phyloP scores from a whole-genome alignment of 2,113 vertebrate species.

The Engystomops pustulosus region DNA sequence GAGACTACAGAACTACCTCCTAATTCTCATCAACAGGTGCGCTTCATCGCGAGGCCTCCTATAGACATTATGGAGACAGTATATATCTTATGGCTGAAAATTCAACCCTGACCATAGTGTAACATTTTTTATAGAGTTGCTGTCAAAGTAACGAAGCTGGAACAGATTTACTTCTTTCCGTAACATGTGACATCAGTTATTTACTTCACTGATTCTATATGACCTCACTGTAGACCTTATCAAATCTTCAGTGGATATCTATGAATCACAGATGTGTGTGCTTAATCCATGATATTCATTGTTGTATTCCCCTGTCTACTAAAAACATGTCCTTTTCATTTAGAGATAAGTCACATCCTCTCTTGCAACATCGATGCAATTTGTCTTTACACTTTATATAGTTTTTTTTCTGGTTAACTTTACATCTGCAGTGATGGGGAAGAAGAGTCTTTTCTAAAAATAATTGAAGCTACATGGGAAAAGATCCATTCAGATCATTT shows the following conservation, averaged over 20 bases:
- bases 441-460: too few relatives aligned
- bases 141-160: background rate
- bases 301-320: constrained; percentile 10
- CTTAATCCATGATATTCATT: constrained; percentile 10
- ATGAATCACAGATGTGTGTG: constrained; percentile 33
- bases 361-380: background rate
- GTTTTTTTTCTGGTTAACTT: too few relatives aligned
- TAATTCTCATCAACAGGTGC: background rate
- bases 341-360: background rate
- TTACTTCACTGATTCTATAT: background rate
- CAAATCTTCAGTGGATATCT: constrained; percentile 3
- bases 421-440: background rate
- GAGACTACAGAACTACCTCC: background rate
- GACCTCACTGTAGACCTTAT: constrained; percentile 12
- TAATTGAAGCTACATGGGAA: background rate
- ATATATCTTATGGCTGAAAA: background rate
- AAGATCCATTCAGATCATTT: background rate
- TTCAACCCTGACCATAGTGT: background rate
- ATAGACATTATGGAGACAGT: too few relatives aligned
- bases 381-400: background rate
- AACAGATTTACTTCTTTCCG: constrained; percentile 1
- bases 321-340: constrained; percentile 3
- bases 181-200: constrained; percentile 11
- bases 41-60: background rate
- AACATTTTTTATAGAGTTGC: background rate